Evolutionary conservation across 2,797 vertebrate species (phyloP), one percentile per base, ranked within the genome.

Genomic region (Hybognathus amarus): DNA sequence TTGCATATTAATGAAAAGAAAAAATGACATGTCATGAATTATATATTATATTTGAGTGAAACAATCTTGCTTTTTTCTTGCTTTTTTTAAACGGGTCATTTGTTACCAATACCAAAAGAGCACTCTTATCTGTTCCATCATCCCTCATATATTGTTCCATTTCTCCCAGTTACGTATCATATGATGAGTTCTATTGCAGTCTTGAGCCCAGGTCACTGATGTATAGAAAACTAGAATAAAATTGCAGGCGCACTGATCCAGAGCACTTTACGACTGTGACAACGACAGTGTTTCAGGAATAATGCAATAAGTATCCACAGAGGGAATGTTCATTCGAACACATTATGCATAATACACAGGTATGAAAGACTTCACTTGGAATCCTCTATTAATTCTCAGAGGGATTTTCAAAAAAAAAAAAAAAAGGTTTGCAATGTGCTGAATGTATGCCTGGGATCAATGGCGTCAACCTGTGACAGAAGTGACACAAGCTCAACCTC

Each of bases 401-500:
- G 12, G 30, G n/a, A 66, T 47, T 9, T 2, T 6, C 12, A 18
- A 47, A 63, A 54, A 54, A 9, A 47, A 66, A 17, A 67, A 27
- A 13, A 50, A 7, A 22, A 12, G 1, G 4, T 80, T 56, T 79
- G 15, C 11, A 54, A 69, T 17, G 6, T 45, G 36, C 40, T 59
- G 22, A 54, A 77, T 42, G 74, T 59, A 40, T 75, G 52, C 22
- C 52, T 59, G 13, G 22, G 52, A 17, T 76, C 12, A 76, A 75
- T 17, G 18, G 52, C 10, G 42, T 79, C 64, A 6, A 36, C 36
- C 36, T 36, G 36, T 36, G 5, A 36, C 36, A 36, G 0, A 33
- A 33, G 30, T 33, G 75, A 30, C 36, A 69, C 64, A n/a, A 22
- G 50, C 36, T 69, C n/a, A 42, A 42, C 24, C 24, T 50, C 7